Evolutionary conservation across 2,113 vertebrate species (phyloP), one percentile per base, ranked within the genome.

Genomic region (Toxotes chatareus): DNA sequence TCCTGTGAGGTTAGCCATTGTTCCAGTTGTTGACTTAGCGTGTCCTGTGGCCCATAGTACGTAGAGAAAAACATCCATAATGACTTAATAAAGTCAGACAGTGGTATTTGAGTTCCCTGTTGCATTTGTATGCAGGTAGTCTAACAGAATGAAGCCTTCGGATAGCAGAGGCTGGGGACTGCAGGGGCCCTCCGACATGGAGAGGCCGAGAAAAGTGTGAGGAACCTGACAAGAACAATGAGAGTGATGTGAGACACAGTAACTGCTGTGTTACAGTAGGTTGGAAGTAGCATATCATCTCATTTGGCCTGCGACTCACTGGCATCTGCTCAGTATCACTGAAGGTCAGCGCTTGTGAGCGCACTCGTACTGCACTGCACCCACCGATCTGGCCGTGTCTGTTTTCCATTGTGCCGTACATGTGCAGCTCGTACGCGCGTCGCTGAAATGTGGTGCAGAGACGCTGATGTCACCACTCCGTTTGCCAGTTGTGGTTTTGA

Each of bases 401-500:
- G 89, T 84, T 92, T 91, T 36, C 80, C 83, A 86, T 87, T 84
- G 88, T 80, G 72, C 83, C 21, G 40, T 62, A 66, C 83, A 53
- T 64, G 84, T 84, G 89, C 82, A 74, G 80, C 80, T 89, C 87
- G 66, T 85, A 76, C 89, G 91, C 71, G 55, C 31, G 9, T 2
- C 76, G 32, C 67, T 77, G 68, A 85, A 82, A 88, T 79, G 76
- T 80, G 88, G 71, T 73, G 74, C 81, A 76, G 76, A 91, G 79
- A 85, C 40, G 65, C 83, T 93, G 91, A 93, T 87, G 88, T 92
- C 91, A 93, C 84, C 17, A 59, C 80, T 87, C 51, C 8, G 9
- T 83, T 85, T 82, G 86, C 87, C 75, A 88, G 76, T 71, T 90
- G 87, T 61, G 87, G 88, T 89, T 91, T 88, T 65, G 81, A 74